A percentile compares a stretch with the other conserved stretches of the same genome.
phyloP scores from a whole-genome alignment of 2,888 invertebrate species.

The Sesia apiformis region DNA sequence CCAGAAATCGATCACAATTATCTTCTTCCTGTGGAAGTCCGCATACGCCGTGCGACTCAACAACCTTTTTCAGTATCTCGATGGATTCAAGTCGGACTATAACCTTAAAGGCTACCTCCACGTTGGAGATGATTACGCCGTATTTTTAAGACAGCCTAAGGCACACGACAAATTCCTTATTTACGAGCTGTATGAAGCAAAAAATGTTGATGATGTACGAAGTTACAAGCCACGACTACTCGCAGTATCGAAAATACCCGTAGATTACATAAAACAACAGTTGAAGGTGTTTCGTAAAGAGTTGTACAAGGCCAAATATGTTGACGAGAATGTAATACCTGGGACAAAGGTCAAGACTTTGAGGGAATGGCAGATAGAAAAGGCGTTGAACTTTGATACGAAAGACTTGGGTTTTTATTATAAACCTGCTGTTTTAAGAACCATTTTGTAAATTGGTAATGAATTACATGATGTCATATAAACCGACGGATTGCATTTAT shows the following conservation, averaged over 20 bases:
- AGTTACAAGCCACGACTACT: constrained; percentile 36
- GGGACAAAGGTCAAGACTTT: constrained; percentile 49
- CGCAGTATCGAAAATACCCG: constrained; percentile 50
- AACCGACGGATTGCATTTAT: too few relatives aligned
- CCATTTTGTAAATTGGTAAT: constrained; percentile 12
- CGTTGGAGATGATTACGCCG: constrained; percentile 49
- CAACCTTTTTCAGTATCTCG: constrained; percentile 50
- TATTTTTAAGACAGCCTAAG: constrained; percentile 40
- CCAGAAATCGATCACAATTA: constrained; percentile 11
- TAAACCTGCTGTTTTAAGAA: constrained; percentile 29
- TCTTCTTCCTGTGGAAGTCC: constrained; percentile 13
- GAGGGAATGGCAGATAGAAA: constrained; percentile 58
- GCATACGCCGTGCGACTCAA: constrained; percentile 39
- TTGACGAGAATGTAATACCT: constrained; percentile 39
- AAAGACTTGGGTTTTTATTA: constrained; percentile 17
- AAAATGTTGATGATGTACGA: constrained; percentile 28
- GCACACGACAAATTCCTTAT: constrained; percentile 41
- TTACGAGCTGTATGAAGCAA: constrained; percentile 55
- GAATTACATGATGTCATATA: too few relatives aligned
- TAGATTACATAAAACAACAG: constrained; percentile 49
- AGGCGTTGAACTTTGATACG: constrained; percentile 22
- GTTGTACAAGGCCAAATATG: constrained; percentile 43
- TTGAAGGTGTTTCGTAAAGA: constrained; percentile 38
- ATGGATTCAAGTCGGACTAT: constrained; percentile 45
- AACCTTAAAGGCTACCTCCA: constrained; percentile 46